Conservation (phyloP, 2,797 vertebrate genomes). For the Hemitrygon akajei region DNA sequence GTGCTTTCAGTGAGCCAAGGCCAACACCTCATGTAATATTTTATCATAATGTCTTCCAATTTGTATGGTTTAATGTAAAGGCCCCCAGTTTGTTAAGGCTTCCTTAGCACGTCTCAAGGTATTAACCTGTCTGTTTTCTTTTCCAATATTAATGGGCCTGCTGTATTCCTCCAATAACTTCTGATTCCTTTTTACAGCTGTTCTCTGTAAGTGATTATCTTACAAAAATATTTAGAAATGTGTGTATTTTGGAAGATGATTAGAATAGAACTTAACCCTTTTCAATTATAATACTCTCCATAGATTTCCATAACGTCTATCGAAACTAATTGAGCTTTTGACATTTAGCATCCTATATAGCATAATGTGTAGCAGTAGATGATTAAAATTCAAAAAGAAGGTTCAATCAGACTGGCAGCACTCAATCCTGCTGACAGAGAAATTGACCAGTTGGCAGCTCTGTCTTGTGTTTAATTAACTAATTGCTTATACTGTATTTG, state of each 20-base stretch:
- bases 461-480: background rate
- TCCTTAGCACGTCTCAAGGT: no score
- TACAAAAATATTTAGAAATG: background rate
- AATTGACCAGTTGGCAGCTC: background rate
- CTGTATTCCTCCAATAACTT: background rate
- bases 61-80: background rate
- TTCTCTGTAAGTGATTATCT: background rate
- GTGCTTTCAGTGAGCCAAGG: background rate
- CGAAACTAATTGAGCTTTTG: background rate
- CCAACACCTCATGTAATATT: background rate
- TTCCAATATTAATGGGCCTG: background rate
- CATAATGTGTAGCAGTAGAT: no score
- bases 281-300: background rate
- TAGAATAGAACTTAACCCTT: background rate
- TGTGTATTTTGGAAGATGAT: background rate
- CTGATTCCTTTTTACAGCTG: background rate
- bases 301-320: background rate
- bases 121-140: background rate
- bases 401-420: background rate
- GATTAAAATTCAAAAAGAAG: background rate
- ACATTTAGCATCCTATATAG: background rate
- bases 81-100: background rate
- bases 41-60: background rate
- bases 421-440: background rate
- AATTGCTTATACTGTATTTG: background rate